Percentiles rank a stretch among this genome's conserved stretches.
These are phyloP conservation scores for Martes martes DNA, from an alignment of 2,113 vertebrate genomes.

Conservation along the genomic window DNA sequence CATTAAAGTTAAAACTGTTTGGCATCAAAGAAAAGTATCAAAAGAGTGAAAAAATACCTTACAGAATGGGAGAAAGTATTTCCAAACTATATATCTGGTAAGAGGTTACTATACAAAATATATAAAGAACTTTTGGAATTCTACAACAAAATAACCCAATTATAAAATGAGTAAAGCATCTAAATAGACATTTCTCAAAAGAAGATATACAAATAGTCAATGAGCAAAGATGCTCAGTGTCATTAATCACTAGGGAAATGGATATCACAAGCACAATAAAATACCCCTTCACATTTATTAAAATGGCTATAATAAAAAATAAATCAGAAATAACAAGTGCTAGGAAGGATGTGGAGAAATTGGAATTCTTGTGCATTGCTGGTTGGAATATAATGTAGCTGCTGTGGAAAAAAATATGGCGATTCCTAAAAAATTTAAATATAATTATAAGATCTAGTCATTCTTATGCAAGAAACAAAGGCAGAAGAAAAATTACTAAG, in stretches of 20 bases:
- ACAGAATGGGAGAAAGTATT: neutral
- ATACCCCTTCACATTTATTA: neutral
- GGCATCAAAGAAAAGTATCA: neutral
- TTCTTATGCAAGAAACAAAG: too few relatives aligned
- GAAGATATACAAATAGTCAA: neutral
- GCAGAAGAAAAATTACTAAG: too few relatives aligned
- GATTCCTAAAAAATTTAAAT: neutral
- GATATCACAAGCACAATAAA: neutral
- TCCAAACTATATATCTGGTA: neutral
- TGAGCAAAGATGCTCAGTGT: neutral
- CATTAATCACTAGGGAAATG: neutral
- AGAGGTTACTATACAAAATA: neutral
- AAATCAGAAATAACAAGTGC: neutral
- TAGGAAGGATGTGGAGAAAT: neutral
- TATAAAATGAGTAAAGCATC: neutral
- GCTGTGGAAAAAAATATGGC: neutral
- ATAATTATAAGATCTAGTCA: neutral
- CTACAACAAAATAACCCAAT: neutral
- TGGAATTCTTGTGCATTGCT: neutral
- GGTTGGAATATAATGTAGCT: neutral
- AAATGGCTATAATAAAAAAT: neutral
- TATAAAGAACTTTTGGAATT: neutral
- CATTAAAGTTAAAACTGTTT: neutral
- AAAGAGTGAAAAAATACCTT: neutral
- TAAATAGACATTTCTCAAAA: neutral